Percentiles rank a stretch among this genome's conserved stretches.
Conservation (phyloP, 2,113 vertebrate species). For the Mustelus asterias region DNA sequence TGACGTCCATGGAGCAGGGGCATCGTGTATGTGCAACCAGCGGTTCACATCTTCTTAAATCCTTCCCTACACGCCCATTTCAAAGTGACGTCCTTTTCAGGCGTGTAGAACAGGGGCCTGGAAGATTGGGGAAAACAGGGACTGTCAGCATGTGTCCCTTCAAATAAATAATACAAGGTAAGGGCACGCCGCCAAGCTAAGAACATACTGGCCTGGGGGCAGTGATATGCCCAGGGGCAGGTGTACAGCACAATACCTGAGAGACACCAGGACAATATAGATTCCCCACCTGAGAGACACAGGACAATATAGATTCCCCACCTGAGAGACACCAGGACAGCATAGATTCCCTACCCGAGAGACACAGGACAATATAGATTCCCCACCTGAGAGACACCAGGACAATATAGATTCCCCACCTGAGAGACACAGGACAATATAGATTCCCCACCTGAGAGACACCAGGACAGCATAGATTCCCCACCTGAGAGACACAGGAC, state of each 20-base stretch:
- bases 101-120: background rate
- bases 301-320: background rate
- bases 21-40: background rate
- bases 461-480: background rate
- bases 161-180: too few species aligned
- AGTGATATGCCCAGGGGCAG: background rate
- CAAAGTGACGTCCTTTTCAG: background rate
- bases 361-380: background rate
- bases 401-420: too few species aligned
- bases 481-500: background rate
- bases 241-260: background rate
- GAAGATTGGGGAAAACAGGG: background rate
- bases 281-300: background rate
- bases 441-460: background rate
- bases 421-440: too few species aligned
- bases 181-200: background rate
- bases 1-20: constrained; percentile 11
- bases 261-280: background rate
- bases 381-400: background rate
- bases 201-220: background rate
- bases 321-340: background rate
- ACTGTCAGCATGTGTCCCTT: too few species aligned
- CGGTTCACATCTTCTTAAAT: constrained; percentile 23
- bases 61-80: background rate
- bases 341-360: background rate